A percentile compares a stretch with the other conserved stretches of the same genome.
phyloP scores from a whole-genome alignment of 2,888 invertebrate genomes.

The Nemotelus nigrinus region DNA sequence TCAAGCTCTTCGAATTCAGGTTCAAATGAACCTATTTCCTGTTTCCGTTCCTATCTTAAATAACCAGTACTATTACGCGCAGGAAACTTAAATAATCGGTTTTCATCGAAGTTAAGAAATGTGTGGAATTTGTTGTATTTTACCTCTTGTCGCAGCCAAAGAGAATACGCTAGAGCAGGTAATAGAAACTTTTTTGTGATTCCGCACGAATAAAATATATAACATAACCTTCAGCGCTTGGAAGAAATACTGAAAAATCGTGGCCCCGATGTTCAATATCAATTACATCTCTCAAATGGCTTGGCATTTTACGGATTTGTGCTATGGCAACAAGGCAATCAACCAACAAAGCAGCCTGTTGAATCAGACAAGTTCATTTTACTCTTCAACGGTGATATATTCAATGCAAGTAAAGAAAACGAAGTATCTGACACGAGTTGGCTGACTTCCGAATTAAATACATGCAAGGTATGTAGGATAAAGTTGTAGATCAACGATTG shows the following conservation, averaged over 20 bases:
- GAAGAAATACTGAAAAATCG: conserved; percentile 52
- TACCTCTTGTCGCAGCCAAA: background rate
- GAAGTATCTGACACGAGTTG: conserved; percentile 68
- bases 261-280: conserved; percentile 53
- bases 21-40: too few species aligned
- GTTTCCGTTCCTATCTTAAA: too few species aligned
- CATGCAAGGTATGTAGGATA: conserved; percentile 51
- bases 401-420: conserved; percentile 66
- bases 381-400: conserved; percentile 92
- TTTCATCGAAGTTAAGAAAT: background rate
- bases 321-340: conserved; percentile 84
- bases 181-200: background rate
- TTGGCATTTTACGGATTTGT: conserved; percentile 68
- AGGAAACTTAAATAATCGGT: too few species aligned
- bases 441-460: conserved; percentile 64
- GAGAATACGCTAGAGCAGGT: conserved; percentile 3
- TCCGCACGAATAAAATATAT: background rate
- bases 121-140: conserved; percentile 34
- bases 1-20: too few species aligned
- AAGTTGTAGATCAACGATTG: background rate
- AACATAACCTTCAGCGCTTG: conserved; percentile 23
- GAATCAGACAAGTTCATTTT: conserved; percentile 72
- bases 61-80: too few species aligned
- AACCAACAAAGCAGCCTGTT: conserved; percentile 75
- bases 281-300: conserved; percentile 31